Evolutionary conservation across 2,888 invertebrate species (phyloP).

Genomic region (Amphipyra berbera): DNA sequence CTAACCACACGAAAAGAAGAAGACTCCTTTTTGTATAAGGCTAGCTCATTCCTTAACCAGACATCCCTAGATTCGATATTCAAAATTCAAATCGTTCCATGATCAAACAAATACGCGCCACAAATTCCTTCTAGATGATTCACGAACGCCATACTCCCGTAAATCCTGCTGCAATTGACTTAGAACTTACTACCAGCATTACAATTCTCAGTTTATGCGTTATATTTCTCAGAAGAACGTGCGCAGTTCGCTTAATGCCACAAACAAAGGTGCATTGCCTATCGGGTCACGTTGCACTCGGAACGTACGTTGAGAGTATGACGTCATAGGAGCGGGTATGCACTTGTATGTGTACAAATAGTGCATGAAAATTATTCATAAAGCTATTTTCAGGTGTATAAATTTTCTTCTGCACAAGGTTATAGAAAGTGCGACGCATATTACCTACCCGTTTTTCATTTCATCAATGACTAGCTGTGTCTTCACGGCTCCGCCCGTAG

Average conservation of each 20-base stretch:
- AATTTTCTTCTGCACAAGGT: too few relatives aligned
- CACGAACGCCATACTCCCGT: slow-evolving; percentile 20
- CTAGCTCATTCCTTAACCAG: too few relatives aligned
- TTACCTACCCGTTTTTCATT: too few relatives aligned
- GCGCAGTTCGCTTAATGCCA: slow-evolving; percentile 50
- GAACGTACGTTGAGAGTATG: slow-evolving; percentile 38
- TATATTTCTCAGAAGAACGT: slow-evolving; percentile 55
- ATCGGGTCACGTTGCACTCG: slow-evolving; percentile 56
- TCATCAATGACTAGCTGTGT: too few relatives aligned
- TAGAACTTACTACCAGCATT: slow-evolving; percentile 38
- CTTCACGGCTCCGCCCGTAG: too few relatives aligned
- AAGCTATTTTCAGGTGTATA: too few relatives aligned
- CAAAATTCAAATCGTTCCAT: slow-evolving; percentile 1
- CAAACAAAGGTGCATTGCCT: slow-evolving; percentile 55
- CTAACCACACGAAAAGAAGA: too few relatives aligned
- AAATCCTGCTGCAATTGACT: slow-evolving; percentile 38
- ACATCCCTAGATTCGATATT: neutral
- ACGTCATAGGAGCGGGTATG: slow-evolving; percentile 30
- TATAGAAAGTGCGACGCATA: too few relatives aligned
- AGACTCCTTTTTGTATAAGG: too few relatives aligned
- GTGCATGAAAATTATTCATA: slow-evolving; percentile 4
- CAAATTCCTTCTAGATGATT: slow-evolving; percentile 32
- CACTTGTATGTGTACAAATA: neutral
- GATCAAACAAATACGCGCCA: slow-evolving; percentile 10
- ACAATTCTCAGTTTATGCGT: slow-evolving; percentile 48